phyloP scores from a whole-genome alignment of 1,140 invertebrate species.

The Brevipalpus yothersi region DNA sequence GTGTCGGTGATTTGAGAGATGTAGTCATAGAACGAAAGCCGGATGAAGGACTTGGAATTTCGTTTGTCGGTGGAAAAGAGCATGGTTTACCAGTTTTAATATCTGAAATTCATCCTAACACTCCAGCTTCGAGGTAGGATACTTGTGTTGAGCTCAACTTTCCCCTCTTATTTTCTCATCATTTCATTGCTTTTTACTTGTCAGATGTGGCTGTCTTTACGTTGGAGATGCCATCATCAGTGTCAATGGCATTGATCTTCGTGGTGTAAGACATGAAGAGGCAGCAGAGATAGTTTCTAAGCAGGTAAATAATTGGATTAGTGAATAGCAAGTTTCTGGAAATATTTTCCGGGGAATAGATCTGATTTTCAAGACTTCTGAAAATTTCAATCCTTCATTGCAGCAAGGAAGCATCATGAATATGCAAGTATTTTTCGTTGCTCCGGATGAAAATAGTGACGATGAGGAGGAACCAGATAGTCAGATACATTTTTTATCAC shows the following conservation, averaged over 20 bases:
- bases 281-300: conserved; percentile 41
- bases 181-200: neutral
- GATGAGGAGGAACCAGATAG: neutral
- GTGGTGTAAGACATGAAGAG: conserved; percentile 37
- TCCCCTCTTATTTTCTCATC: neutral
- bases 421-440: neutral
- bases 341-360: neutral
- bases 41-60: conserved; percentile 50
- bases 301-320: conserved; percentile 15
- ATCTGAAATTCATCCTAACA: conserved; percentile 49
- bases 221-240: conserved; percentile 57
- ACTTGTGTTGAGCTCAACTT: neutral
- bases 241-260: conserved; percentile 47
- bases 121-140: conserved; percentile 33
- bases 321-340: neutral
- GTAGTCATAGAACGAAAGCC: conserved; percentile 31
- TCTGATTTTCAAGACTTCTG: neutral
- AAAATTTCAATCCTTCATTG: neutral
- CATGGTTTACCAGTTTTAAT: conserved; percentile 65
- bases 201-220: conserved; percentile 32
- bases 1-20: conserved; percentile 22
- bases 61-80: conserved; percentile 49
- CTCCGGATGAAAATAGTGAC: neutral
- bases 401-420: neutral
- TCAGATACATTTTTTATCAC: neutral